Conservation (phyloP, 2,113 vertebrate genomes). For the Varanus salvator region DNA sequence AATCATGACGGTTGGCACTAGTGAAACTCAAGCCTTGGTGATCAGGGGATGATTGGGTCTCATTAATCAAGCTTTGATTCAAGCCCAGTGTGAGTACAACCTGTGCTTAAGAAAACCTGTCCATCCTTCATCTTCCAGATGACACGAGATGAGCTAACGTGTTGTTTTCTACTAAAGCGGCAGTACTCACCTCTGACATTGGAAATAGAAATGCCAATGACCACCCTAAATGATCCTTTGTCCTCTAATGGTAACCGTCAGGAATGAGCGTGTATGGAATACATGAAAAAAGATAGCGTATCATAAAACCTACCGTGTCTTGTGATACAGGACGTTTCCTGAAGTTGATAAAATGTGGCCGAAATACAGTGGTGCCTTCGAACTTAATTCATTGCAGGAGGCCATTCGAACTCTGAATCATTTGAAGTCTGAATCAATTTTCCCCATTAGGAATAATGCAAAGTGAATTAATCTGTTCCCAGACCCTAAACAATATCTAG, state of each 20-base stretch:
- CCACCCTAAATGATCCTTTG: too few relatives aligned
- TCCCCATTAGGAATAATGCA: too few relatives aligned
- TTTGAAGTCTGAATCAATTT: too few relatives aligned
- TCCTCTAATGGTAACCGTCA: too few relatives aligned
- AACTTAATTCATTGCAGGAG: too few relatives aligned
- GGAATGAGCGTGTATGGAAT: too few relatives aligned
- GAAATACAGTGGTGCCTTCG: neutral
- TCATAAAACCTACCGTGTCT: neutral
- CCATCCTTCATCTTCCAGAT: neutral
- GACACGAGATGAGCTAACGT: neutral
- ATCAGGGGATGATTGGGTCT: neutral
- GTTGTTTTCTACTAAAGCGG: too few relatives aligned
- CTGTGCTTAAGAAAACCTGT: neutral
- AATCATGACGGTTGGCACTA: slow-evolving; percentile 9
- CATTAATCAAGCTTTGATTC: slow-evolving; percentile 2
- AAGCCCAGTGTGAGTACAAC: neutral
- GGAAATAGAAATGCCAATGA: too few relatives aligned
- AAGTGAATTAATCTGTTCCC: too few relatives aligned
- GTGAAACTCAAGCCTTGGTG: neutral
- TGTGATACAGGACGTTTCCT: neutral
- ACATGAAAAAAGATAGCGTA: neutral
- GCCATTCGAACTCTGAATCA: too few relatives aligned
- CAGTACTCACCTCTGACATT: too few relatives aligned
- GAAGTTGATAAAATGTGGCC: neutral
- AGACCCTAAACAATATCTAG: too few relatives aligned